Percentiles rank a stretch among this genome's conserved stretches.
Conservation (phyloP, 2,113 vertebrate species). For the Spheniscus mendiculus region DNA sequence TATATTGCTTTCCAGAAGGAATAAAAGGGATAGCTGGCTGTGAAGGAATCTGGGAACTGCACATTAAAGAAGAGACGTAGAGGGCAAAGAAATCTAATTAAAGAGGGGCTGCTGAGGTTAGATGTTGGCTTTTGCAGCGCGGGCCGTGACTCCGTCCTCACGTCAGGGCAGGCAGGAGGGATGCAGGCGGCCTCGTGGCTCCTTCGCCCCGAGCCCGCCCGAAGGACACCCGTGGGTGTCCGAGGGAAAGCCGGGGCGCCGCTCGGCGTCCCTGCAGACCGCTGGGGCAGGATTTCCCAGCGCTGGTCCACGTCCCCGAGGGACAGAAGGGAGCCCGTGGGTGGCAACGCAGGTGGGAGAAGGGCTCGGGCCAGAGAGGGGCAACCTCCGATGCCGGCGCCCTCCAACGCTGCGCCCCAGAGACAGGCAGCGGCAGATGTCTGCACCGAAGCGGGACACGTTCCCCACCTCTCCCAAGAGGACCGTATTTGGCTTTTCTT, state of each 20-base stretch:
- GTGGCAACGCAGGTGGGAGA: neutral
- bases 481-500: rapidly evolving
- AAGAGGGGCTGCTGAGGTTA: neutral
- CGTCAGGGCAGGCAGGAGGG: neutral
- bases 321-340: rapidly evolving
- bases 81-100: slow-evolving; percentile 35
- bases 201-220: rapidly evolving
- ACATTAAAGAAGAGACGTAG: neutral
- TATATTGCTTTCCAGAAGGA: slow-evolving; percentile 71
- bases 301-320: rapidly evolving
- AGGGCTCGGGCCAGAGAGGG: neutral
- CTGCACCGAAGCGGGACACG: rapidly evolving
- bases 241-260: rapidly evolving
- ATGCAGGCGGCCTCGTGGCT: rapidly evolving
- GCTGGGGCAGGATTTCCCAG: rapidly evolving
- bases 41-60: slow-evolving; percentile 63
- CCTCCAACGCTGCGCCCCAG: rapidly evolving
- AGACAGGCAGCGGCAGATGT: neutral
- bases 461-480: too few relatives aligned
- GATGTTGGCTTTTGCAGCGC: rapidly evolving
- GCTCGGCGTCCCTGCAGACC: rapidly evolving
- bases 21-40: slow-evolving; percentile 68
- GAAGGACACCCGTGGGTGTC: rapidly evolving
- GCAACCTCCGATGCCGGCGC: too few relatives aligned
- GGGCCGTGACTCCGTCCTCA: rapidly evolving